These are phyloP conservation scores for Irena cyanogastra DNA, from an alignment of 2,113 vertebrate genomes.

Conservation along the genomic window DNA sequence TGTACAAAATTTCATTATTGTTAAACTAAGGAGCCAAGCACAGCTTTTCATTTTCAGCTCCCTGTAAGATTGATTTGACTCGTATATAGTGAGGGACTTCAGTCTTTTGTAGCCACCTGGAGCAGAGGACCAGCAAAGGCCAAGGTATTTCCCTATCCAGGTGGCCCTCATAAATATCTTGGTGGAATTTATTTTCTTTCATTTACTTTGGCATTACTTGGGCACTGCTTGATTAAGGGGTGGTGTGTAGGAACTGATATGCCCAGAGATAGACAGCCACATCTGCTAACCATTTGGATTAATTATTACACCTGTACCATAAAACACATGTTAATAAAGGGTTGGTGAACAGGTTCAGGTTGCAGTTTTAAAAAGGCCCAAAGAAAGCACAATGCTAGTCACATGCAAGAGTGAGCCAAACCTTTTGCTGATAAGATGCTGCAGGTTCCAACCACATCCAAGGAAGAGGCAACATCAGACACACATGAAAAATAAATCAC, in stretches of 20 bases:
- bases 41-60: constrained; percentile 44
- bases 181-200: constrained; percentile 78
- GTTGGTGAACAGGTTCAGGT: constrained; percentile 55
- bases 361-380: constrained; percentile 39
- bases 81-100: constrained; percentile 8
- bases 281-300: constrained; percentile 76
- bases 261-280: constrained; percentile 73
- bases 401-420: not conserved
- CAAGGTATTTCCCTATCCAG: constrained; percentile 66
- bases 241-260: constrained; percentile 56
- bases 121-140: constrained; percentile 39
- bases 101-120: constrained; percentile 58
- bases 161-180: constrained; percentile 75
- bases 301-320: constrained; percentile 77
- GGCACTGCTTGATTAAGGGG: constrained; percentile 69
- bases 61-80: constrained; percentile 53
- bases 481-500: not conserved
- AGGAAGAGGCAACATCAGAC: not conserved
- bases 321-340: constrained; percentile 73
- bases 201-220: constrained; percentile 75
- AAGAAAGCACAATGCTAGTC: not conserved
- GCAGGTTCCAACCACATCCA: not conserved
- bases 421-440: not conserved
- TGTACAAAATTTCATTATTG: constrained; percentile 22
- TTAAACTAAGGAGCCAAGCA: constrained; percentile 5